These are phyloP conservation scores for Eulithis testata DNA, from an alignment of 2,888 invertebrate species.

Conservation along the genomic window DNA sequence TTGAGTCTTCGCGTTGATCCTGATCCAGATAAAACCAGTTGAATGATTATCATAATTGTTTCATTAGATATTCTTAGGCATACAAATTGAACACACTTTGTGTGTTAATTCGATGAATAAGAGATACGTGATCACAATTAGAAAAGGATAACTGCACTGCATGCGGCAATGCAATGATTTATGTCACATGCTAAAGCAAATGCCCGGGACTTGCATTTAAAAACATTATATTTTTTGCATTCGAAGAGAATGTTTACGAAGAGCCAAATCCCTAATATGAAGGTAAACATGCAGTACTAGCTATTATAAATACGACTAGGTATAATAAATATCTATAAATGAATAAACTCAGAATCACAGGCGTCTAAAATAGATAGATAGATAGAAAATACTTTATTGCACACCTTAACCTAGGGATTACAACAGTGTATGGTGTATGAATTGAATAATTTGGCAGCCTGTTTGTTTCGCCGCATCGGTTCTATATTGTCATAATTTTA, in stretches of 20 bases:
- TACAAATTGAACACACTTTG: slow-evolving; percentile 52
- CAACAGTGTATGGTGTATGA: too few species aligned
- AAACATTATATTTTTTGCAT: background rate
- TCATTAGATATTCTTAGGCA: slow-evolving; percentile 36
- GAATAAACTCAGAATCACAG: background rate
- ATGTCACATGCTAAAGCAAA: slow-evolving; percentile 2
- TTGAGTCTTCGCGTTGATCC: slow-evolving; percentile 54
- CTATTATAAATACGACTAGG: too few species aligned
- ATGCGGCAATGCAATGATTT: slow-evolving; percentile 1
- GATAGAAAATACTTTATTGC: too few species aligned
- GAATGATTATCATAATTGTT: slow-evolving; percentile 47
- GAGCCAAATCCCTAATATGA: too few species aligned
- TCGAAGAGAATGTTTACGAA: background rate
- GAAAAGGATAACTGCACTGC: slow-evolving; percentile 9
- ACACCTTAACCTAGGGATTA: too few species aligned
- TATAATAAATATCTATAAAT: background rate
- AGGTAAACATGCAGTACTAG: too few species aligned
- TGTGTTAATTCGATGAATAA: slow-evolving; percentile 37
- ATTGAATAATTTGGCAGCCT: too few species aligned
- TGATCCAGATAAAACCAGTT: slow-evolving; percentile 51
- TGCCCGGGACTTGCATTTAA: background rate
- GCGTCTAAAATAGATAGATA: background rate
- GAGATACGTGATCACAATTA: slow-evolving; percentile 43
- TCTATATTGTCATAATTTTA: slow-evolving; percentile 15
- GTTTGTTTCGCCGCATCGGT: too few species aligned